Conservation (phyloP, 2,113 vertebrate genomes). For the Leptodactylus fuscus region DNA sequence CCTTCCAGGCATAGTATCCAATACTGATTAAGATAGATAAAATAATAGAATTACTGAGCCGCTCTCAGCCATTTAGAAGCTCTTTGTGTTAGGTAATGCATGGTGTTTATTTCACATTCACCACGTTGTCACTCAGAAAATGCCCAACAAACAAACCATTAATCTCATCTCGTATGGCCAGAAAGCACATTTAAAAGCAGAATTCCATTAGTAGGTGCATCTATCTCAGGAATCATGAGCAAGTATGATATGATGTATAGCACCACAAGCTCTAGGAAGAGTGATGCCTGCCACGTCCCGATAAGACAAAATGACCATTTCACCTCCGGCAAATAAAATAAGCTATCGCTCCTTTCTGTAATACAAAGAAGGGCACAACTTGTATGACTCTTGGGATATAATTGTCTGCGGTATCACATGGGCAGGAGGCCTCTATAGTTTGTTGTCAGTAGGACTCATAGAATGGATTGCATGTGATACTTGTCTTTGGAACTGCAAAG, state of each 20-base stretch:
- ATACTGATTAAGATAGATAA: conserved; percentile 38
- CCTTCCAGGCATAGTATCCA: neutral
- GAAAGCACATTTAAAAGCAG: conserved; percentile 42
- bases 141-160: conserved; percentile 9
- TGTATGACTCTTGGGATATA: neutral
- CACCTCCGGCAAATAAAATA: neutral
- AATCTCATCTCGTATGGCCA: conserved; percentile 12
- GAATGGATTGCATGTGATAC: neutral
- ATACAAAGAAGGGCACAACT: neutral
- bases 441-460: neutral
- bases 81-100: conserved; percentile 49
- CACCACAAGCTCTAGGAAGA: neutral
- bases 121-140: conserved; percentile 39
- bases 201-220: conserved; percentile 30
- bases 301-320: neutral
- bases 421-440: neutral
- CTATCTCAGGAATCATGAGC: conserved; percentile 22
- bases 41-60: conserved; percentile 51
- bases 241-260: neutral
- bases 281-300: neutral
- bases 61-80: conserved; percentile 38
- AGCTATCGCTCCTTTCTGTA: neutral
- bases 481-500: neutral
- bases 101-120: conserved; percentile 44
- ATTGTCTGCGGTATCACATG: neutral